Evolutionary conservation across 2,888 invertebrate species (phyloP).

Genomic region (Anorthoa munda): DNA sequence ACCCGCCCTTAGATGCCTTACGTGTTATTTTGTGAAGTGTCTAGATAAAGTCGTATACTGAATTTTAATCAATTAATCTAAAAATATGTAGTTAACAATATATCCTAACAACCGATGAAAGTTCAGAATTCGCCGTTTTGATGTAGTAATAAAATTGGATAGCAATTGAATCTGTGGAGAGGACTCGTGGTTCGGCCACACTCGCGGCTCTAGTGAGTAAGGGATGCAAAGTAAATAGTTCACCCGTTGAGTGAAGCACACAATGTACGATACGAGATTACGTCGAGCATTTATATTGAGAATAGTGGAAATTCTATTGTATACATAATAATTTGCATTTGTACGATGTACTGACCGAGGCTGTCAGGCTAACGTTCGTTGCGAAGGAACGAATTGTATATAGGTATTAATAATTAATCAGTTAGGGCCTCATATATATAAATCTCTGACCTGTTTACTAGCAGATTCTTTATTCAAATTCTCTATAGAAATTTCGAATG

Average conservation of each 20-base stretch:
- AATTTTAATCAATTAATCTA: constrained; percentile 24
- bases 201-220: constrained; percentile 56
- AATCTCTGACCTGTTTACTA: too few relatives aligned
- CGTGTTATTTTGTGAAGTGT: constrained; percentile 30
- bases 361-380: constrained; percentile 57
- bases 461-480: too few relatives aligned
- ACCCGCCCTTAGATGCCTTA: constrained; percentile 31
- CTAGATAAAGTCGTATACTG: constrained; percentile 22
- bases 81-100: constrained; percentile 27
- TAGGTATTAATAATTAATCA: constrained; percentile 66
- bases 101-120: constrained; percentile 15
- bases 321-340: constrained; percentile 79
- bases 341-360: constrained; percentile 67
- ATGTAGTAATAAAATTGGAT: constrained; percentile 25
- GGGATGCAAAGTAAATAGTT: constrained; percentile 72
- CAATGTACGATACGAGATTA: constrained; percentile 75
- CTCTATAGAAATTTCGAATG: too few relatives aligned
- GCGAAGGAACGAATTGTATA: constrained; percentile 64
- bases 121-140: constrained; percentile 22
- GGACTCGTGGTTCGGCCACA: constrained; percentile 49
- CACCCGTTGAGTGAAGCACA: constrained; percentile 90
- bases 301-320: constrained; percentile 78
- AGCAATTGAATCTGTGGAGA: constrained; percentile 19
- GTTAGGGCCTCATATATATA: constrained; percentile 9
- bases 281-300: constrained; percentile 83